Percentiles rank a stretch among this genome's conserved stretches.
Conservation (phyloP, 2,113 vertebrate genomes). For the Mirza zaza region DNA sequence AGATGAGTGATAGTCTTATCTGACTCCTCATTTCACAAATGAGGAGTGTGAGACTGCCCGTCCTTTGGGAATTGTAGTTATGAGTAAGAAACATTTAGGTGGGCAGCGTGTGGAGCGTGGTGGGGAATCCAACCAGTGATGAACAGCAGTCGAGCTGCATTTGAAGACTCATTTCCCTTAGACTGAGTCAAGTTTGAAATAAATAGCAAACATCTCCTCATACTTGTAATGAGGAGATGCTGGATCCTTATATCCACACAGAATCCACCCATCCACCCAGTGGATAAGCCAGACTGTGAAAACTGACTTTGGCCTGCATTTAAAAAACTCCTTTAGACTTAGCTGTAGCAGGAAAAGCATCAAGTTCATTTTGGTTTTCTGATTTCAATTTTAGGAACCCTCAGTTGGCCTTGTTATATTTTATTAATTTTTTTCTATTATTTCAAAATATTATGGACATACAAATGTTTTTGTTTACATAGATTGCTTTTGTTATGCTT, state of each 20-base stretch:
- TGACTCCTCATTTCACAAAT: background rate
- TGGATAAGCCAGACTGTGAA: background rate
- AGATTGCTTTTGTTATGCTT: too few relatives aligned
- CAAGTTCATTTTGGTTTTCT: background rate
- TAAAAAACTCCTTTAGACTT: constrained; percentile 4
- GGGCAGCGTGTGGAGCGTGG: background rate
- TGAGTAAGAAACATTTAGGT: background rate
- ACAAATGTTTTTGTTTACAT: too few relatives aligned
- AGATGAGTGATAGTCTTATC: background rate
- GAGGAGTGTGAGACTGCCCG: background rate
- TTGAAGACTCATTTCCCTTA: constrained; percentile 16
- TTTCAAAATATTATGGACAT: too few relatives aligned
- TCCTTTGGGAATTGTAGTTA: background rate
- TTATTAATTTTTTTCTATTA: background rate
- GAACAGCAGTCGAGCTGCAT: background rate
- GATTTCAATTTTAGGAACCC: background rate
- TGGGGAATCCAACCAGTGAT: background rate
- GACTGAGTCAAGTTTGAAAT: background rate
- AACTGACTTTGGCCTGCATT: background rate
- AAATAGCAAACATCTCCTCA: constrained; percentile 4
- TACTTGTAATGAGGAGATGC: background rate
- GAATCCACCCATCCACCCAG: too few relatives aligned
- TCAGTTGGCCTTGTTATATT: background rate
- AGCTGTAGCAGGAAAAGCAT: background rate
- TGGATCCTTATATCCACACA: background rate